phyloP scores from a whole-genome alignment of 53 echinoderm and acorn worm genomes.

The Hippasteria phrygiana region DNA sequence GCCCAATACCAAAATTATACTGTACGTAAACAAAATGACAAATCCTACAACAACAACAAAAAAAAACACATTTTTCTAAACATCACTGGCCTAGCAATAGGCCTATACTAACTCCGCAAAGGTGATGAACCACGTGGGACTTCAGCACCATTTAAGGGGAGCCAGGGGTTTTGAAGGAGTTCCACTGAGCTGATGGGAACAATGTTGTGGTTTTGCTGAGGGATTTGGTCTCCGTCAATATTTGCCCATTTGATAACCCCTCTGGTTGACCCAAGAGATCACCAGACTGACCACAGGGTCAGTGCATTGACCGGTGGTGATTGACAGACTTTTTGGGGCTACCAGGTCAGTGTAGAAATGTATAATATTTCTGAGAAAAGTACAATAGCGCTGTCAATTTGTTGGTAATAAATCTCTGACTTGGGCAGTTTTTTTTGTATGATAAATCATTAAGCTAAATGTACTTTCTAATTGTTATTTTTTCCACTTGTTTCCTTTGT shows the following conservation, averaged over 20 bases:
- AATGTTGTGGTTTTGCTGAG: background rate
- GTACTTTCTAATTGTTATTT: too few relatives aligned
- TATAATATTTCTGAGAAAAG: background rate
- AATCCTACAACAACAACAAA: background rate
- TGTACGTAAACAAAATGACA: too few relatives aligned
- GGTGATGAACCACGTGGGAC: too few relatives aligned
- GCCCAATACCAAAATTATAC: too few relatives aligned
- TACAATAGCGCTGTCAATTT: background rate
- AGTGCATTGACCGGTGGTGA: conserved; percentile 42
- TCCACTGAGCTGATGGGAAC: background rate
- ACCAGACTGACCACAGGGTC: conserved; percentile 22
- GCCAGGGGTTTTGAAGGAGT: too few relatives aligned
- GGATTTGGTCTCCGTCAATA: conserved; percentile 44
- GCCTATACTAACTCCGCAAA: too few relatives aligned
- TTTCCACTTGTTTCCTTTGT: too few relatives aligned
- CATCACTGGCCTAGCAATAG: too few relatives aligned
- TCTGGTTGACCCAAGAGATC: conserved; percentile 32
- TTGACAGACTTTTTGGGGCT: background rate
- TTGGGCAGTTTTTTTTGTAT: background rate
- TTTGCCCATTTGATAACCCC: conserved; percentile 12
- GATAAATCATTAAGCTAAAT: too few relatives aligned
- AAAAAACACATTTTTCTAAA: background rate
- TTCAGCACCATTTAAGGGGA: too few relatives aligned
- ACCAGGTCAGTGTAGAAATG: background rate
- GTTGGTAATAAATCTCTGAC: background rate